Evolutionary conservation across 2,797 vertebrate genomes (phyloP).

Genomic region (Liasis olivaceus): DNA sequence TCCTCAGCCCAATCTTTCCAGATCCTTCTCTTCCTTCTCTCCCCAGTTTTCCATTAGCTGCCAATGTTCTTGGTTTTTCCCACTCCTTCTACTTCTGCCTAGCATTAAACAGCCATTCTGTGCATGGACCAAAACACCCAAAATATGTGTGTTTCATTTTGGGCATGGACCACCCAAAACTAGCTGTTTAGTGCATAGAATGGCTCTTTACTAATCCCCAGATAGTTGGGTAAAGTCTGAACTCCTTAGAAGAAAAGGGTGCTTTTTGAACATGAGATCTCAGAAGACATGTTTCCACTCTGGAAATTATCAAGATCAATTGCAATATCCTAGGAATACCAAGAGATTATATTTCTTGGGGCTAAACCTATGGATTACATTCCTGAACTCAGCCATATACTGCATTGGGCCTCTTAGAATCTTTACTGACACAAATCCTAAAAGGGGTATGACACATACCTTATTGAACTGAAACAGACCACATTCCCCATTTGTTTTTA

Average conservation of each 20-base stretch:
- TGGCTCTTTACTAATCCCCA: neutral
- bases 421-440: neutral
- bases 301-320: neutral
- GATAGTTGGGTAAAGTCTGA: neutral
- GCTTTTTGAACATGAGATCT: neutral
- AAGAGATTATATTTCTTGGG: neutral
- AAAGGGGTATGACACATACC: neutral
- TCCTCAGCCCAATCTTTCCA: neutral
- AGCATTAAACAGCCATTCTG: neutral
- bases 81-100: neutral
- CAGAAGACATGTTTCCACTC: neutral
- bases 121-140: neutral
- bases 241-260: neutral
- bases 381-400: neutral
- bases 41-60: neutral
- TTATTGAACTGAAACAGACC: neutral
- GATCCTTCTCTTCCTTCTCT: neutral
- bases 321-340: neutral
- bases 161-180: neutral
- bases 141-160: neutral
- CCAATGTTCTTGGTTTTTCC: neutral
- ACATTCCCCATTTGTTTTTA: conserved; percentile 13
- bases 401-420: neutral
- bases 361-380: neutral
- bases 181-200: neutral